Base-by-base conservation (phyloP, 1,140 invertebrate species). In the Streblospio benedicti region DNA sequence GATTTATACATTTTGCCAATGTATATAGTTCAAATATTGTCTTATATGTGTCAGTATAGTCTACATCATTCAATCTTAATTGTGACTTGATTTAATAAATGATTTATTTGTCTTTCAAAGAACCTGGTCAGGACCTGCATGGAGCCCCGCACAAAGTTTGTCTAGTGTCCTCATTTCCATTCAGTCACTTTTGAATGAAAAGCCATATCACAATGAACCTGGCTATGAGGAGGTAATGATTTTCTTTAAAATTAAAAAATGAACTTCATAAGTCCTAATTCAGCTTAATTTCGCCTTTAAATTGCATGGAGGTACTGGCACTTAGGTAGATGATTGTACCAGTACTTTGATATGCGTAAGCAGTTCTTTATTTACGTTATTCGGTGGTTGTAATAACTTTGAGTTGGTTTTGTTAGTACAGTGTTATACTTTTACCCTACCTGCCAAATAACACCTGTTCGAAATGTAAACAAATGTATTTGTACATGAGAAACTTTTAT, bases 191-290 rank as follows among this genome's bases (percentile, higher is more conserved):
- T 68, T 84, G 61, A 83, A 80, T 67, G 82, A 84, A 65, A 82
- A 83, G 60, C 83, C 83, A n/a, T 84, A 83, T 69, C 81, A 81
- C 69, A 84, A 84, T 76, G 83, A 84, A 71, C 83, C 83, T 49
- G 82, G 82, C 3, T 83, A 80, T 70, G 75, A 81, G 66, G 69
- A 68, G 61, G 77, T 77, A 63, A 62, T 58, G 56, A n/a, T 23
- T 16, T 9, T 12, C 4, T 16, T 43, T 23, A 49, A 49, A 23
- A 49, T 16, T 23, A 49, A 49, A 18, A 25, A 4, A n/a, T 1
- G 31, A 2, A 59, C 6, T 1, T 57, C 23, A 2, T 61, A 33
- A 47, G 9, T 23, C 30, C n/a, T 30, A 31, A 58, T 14, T 57
- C 9, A 30, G 20, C 35, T 52, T 14, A 28, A n/a, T n/a, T n/a